Evolutionary conservation across 2,888 invertebrate species (phyloP).

Genomic region (Zaprionus bogoriensis): DNA sequence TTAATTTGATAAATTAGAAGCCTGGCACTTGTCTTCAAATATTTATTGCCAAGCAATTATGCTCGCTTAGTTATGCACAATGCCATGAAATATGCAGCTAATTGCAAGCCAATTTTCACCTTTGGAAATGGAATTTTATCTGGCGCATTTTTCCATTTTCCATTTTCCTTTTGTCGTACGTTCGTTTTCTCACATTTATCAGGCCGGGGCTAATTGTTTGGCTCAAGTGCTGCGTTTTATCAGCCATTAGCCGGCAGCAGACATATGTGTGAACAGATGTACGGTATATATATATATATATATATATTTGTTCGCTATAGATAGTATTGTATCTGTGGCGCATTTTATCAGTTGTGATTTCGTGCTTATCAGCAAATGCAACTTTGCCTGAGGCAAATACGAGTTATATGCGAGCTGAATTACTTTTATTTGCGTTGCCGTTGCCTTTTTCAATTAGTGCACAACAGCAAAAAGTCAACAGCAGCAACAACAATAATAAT

Average conservation of each 20-base stretch:
- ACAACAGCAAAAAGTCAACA: conserved; percentile 52
- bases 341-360: conserved; percentile 63
- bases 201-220: conserved; percentile 23
- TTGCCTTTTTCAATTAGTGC: conserved; percentile 67
- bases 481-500: conserved; percentile 30
- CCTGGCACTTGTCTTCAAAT: no score
- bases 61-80: background rate
- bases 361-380: conserved; percentile 66
- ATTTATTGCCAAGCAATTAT: background rate
- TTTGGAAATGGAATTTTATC: background rate
- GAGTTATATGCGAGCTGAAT: conserved; percentile 17
- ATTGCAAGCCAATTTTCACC: background rate
- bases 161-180: background rate
- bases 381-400: conserved; percentile 57
- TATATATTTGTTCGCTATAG: no score
- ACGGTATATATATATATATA: no score
- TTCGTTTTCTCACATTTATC: conserved; percentile 23
- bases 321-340: conserved; percentile 36
- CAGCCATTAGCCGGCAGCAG: conserved; percentile 36
- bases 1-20: no score
- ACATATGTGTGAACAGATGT: no score
- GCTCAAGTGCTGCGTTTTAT: conserved; percentile 30
- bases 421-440: conserved; percentile 41
- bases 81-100: background rate
- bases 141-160: background rate